A percentile compares a stretch with the other conserved stretches of the same genome.
Conservation (phyloP, 1,140 invertebrate genomes). For the Zaprionus ghesquierei region DNA sequence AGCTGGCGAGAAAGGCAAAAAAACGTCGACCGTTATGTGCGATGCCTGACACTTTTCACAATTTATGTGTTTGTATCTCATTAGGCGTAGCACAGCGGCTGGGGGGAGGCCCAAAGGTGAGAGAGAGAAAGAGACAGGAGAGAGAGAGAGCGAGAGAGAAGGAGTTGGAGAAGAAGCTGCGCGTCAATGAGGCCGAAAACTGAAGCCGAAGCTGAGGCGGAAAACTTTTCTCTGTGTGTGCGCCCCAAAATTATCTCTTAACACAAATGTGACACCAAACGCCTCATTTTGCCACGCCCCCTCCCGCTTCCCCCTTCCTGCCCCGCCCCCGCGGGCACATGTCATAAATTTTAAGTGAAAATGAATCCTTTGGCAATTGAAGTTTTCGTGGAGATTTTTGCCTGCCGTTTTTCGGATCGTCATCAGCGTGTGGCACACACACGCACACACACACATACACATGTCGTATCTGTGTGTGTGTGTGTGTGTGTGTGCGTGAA, state of each 20-base stretch:
- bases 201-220: conserved; percentile 32
- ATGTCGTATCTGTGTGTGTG: neutral
- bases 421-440: conserved; percentile 52
- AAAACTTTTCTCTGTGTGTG: conserved; percentile 55
- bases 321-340: conserved; percentile 26
- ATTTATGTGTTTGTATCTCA: conserved; percentile 83
- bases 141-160: neutral
- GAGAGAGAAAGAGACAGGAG: conserved; percentile 22
- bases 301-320: neutral
- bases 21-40: conserved; percentile 71
- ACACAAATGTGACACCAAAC: conserved; percentile 73
- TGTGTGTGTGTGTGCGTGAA: neutral
- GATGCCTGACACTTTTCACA: conserved; percentile 80
- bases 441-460: conserved; percentile 15
- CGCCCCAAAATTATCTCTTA: conserved; percentile 71
- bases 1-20: conserved; percentile 44
- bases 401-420: conserved; percentile 64
- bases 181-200: conserved; percentile 55
- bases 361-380: conserved; percentile 81
- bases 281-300: conserved; percentile 24
- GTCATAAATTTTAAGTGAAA: conserved; percentile 80
- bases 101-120: conserved; percentile 18
- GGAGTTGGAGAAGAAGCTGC: conserved; percentile 1
- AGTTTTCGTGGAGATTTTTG: conserved; percentile 72
- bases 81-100: conserved; percentile 61